phyloP scores from a whole-genome alignment of 2,888 invertebrate species.

The Ischnus inquisitorius region DNA sequence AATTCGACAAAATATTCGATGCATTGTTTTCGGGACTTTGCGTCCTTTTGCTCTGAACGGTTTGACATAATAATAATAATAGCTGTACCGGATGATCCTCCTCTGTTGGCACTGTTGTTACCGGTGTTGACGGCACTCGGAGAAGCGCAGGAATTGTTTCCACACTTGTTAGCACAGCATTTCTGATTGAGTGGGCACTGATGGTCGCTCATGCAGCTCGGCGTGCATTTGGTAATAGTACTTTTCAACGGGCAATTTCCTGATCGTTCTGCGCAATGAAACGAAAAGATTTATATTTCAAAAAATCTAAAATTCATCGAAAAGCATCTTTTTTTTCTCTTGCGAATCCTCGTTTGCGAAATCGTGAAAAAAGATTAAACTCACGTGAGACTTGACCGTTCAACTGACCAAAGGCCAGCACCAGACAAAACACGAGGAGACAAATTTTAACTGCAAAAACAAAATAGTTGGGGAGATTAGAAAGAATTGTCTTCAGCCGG shows the following conservation, averaged over 20 bases:
- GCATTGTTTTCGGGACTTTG: too few relatives aligned
- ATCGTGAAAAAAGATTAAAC: constrained; percentile 11
- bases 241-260: constrained; percentile 89
- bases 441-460: constrained; percentile 57
- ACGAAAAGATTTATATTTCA: background rate
- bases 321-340: too few relatives aligned
- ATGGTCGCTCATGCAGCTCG: constrained; percentile 89
- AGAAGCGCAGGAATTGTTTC: constrained; percentile 89
- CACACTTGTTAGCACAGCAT: constrained; percentile 91
- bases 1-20: too few relatives aligned
- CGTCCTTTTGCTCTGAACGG: too few relatives aligned
- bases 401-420: constrained; percentile 39
- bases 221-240: constrained; percentile 89
- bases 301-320: background rate
- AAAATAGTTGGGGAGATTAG: too few relatives aligned
- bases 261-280: constrained; percentile 73
- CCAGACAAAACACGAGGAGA: constrained; percentile 47
- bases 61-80: constrained; percentile 68
- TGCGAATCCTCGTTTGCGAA: too few relatives aligned
- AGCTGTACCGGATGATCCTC: constrained; percentile 61
- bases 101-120: constrained; percentile 83
- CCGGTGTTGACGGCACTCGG: constrained; percentile 82
- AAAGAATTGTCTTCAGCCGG: background rate
- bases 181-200: constrained; percentile 90
- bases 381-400: constrained; percentile 59